These are phyloP conservation scores for Odobenus rosmarus DNA, from an alignment of 2,113 vertebrate species.

Conservation along the genomic window DNA sequence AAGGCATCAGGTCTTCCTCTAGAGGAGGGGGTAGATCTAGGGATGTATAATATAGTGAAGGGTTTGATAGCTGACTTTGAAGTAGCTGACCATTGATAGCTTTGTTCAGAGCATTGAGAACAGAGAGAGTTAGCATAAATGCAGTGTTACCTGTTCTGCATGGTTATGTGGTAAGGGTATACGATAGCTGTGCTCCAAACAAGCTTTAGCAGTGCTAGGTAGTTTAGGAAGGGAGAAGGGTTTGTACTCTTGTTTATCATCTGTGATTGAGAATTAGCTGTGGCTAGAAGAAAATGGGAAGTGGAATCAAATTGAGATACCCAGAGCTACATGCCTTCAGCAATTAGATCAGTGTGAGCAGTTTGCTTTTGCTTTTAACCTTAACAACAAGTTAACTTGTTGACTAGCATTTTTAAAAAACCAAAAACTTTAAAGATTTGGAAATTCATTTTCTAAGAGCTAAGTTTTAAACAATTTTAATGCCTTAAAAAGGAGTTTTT, in stretches of 20 bases:
- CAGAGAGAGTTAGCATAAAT: background rate
- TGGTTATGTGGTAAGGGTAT: background rate
- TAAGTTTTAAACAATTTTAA: conserved; percentile 4
- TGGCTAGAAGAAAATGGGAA: conserved; percentile 11
- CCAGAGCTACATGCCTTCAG: background rate
- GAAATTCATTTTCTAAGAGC: background rate
- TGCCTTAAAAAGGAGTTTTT: background rate
- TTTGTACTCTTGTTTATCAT: background rate
- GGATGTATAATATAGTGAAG: background rate
- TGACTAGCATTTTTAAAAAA: background rate
- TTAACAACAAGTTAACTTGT: background rate
- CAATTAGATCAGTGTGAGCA: background rate
- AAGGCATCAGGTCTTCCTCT: background rate
- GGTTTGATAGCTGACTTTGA: background rate
- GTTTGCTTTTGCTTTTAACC: conserved; percentile 15
- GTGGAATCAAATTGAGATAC: background rate
- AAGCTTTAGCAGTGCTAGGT: background rate
- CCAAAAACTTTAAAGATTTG: background rate
- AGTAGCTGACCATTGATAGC: background rate
- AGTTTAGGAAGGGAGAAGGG: background rate
- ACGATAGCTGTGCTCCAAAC: too few relatives aligned
- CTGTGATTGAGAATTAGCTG: background rate
- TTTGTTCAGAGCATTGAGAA: background rate
- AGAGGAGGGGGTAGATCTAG: background rate
- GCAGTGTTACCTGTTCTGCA: background rate